Conservation (phyloP, 2,797 vertebrate genomes). For the Acanthurus lineatus region DNA sequence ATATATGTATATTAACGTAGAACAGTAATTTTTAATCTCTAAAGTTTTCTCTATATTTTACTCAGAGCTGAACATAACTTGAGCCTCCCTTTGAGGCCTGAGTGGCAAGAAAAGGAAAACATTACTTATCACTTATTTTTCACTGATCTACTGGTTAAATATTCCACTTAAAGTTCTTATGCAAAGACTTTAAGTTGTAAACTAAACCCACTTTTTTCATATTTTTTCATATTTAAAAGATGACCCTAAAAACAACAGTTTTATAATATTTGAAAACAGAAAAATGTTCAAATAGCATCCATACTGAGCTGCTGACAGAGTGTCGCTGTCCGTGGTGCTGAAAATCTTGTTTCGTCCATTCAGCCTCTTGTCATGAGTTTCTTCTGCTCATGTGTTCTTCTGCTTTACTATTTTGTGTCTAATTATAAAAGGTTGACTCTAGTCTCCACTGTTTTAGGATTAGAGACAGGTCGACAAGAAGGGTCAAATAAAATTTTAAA, state of each 20-base stretch:
- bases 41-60: background rate
- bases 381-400: background rate
- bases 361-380: background rate
- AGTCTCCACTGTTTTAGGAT: background rate
- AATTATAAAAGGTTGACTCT: background rate
- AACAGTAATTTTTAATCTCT: background rate
- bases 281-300: background rate
- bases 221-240: background rate
- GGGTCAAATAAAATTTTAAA: background rate
- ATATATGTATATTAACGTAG: background rate
- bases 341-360: background rate
- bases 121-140: background rate
- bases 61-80: background rate
- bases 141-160: background rate
- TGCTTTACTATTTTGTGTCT: fast-evolving
- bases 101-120: background rate
- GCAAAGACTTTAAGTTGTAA: background rate
- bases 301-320: background rate
- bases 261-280: background rate
- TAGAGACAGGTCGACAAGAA: background rate
- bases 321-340: conserved; percentile 73
- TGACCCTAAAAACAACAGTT: background rate
- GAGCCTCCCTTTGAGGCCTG: background rate
- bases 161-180: background rate
- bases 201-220: too few relatives aligned